These are phyloP conservation scores for Lasioglossum leucozonium DNA, from an alignment of 2,888 invertebrate species.

Conservation along the genomic window DNA sequence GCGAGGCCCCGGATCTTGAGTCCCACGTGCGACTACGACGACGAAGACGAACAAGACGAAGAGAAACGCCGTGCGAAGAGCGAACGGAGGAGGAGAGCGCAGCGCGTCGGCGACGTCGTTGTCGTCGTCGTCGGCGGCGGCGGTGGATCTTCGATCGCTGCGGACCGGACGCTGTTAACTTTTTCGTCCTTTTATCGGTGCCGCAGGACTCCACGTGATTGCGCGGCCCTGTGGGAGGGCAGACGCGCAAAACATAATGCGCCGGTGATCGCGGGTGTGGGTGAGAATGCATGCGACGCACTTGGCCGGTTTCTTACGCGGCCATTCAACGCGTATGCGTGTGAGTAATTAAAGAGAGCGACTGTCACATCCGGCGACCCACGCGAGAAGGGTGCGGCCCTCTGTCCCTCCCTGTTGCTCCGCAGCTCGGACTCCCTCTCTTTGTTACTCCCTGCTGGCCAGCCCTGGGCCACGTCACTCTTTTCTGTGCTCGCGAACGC, in stretches of 20 bases:
- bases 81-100: not conserved
- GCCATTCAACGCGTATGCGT: constrained; percentile 74
- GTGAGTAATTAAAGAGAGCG: constrained; percentile 85
- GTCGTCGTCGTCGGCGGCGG: not conserved
- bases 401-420: constrained; percentile 65
- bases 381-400: constrained; percentile 84
- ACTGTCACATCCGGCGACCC: constrained; percentile 85
- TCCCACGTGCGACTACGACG: constrained; percentile 31
- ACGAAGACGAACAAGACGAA: not conserved
- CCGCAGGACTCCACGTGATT: constrained; percentile 72
- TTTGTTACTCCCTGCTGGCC: constrained; percentile 71
- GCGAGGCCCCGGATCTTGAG: constrained; percentile 32
- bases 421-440: constrained; percentile 36
- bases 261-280: constrained; percentile 60
- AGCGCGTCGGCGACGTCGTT: not conserved
- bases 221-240: constrained; percentile 75
- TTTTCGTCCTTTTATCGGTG: constrained; percentile 63
- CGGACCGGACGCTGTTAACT: constrained; percentile 49
- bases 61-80: not conserved
- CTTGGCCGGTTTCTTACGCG: constrained; percentile 77
- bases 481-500: constrained; percentile 46
- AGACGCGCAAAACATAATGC: constrained; percentile 78
- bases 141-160: constrained; percentile 57
- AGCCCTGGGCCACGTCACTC: constrained; percentile 70
- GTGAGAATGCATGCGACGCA: constrained; percentile 70